A percentile compares a stretch with the other conserved stretches of the same genome.
Evolutionary conservation across 2,113 vertebrate species (phyloP).

Genomic region (Sander lucioperca): DNA sequence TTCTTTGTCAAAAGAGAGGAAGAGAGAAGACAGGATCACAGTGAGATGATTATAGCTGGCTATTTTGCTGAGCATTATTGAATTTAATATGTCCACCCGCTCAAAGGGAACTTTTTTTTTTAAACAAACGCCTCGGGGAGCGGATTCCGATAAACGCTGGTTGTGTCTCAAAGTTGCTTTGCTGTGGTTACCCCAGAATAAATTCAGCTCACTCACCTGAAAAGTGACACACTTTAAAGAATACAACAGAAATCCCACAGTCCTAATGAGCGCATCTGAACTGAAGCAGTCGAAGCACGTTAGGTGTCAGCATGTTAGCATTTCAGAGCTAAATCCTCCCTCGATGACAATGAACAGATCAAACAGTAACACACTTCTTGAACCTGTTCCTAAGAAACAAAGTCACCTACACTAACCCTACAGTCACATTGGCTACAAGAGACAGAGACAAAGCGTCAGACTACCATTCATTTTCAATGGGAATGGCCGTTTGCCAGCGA

Average conservation of each 20-base stretch:
- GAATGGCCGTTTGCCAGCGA: too few species aligned
- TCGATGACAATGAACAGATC: constrained; percentile 4
- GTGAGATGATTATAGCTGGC: constrained; percentile 29
- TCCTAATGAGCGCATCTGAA: constrained; percentile 39
- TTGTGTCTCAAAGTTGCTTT: constrained; percentile 17
- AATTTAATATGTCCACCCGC: constrained; percentile 51
- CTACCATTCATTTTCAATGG: too few species aligned
- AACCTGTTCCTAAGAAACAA: constrained; percentile 11
- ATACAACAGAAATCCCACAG: constrained; percentile 11
- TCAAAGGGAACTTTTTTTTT: constrained; percentile 47
- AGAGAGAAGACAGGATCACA: constrained; percentile 23
- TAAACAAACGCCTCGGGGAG: neutral
- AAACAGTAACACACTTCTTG: neutral
- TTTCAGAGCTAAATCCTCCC: neutral
- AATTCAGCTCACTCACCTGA: constrained; percentile 27
- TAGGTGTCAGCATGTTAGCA: neutral
- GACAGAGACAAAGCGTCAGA: too few species aligned
- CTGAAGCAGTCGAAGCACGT: neutral
- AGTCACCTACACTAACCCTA: neutral
- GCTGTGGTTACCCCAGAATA: constrained; percentile 28
- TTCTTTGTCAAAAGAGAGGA: constrained; percentile 20
- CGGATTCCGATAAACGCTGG: constrained; percentile 24
- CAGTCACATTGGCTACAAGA: too few species aligned
- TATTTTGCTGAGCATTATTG: constrained; percentile 54
- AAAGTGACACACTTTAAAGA: constrained; percentile 22